Evolutionary conservation across 2,888 invertebrate genomes (phyloP).

Genomic region (Mythimna vitellina): DNA sequence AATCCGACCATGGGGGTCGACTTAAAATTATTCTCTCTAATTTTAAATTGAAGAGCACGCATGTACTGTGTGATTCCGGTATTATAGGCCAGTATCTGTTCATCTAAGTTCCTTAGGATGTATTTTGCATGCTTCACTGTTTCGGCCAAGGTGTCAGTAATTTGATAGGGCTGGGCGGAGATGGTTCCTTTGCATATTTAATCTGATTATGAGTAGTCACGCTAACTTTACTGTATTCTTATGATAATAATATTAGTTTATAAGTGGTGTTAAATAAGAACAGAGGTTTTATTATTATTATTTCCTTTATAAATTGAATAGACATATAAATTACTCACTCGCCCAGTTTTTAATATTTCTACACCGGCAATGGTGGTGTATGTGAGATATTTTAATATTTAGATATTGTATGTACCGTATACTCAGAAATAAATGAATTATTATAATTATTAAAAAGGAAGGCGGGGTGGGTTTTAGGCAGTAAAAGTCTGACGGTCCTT

Average conservation of each 20-base stretch:
- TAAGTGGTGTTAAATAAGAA: constrained; percentile 18
- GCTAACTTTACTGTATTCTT: constrained; percentile 24
- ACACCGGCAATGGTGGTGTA: too few relatives aligned
- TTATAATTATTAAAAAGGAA: too few relatives aligned
- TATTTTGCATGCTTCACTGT: constrained; percentile 62
- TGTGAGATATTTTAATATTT: too few relatives aligned
- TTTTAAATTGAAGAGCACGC: constrained; percentile 10
- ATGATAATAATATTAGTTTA: constrained; percentile 6
- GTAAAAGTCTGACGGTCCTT: too few relatives aligned
- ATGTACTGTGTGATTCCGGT: constrained; percentile 12
- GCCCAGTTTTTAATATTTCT: too few relatives aligned
- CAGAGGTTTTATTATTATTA: neutral
- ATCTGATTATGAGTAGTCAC: constrained; percentile 37
- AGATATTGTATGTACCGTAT: too few relatives aligned
- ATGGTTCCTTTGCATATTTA: constrained; percentile 49
- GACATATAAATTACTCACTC: too few relatives aligned
- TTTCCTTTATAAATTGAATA: too few relatives aligned
- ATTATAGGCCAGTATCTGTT: constrained; percentile 43
- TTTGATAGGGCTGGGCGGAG: constrained; percentile 37
- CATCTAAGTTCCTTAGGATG: constrained; percentile 62
- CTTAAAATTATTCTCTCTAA: neutral
- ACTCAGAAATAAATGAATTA: too few relatives aligned
- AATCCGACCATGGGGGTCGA: too few relatives aligned
- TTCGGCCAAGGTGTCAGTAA: constrained; percentile 67
- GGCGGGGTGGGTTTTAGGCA: too few relatives aligned